phyloP scores from a whole-genome alignment of 2,113 vertebrate genomes.

The Scopus umbretta region DNA sequence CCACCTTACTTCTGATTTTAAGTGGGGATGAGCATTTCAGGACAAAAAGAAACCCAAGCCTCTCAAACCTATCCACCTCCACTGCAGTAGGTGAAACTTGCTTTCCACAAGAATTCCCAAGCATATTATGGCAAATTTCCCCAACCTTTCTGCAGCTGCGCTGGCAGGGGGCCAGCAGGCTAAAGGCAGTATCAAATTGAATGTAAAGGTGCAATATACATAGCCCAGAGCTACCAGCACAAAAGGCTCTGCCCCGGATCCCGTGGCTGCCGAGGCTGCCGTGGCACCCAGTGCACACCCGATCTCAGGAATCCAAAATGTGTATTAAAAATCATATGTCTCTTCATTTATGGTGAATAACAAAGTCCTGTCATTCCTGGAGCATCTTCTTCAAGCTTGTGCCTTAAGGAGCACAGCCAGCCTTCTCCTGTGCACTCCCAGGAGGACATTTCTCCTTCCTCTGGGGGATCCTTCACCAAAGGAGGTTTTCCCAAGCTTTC shows the following conservation, averaged over 20 bases:
- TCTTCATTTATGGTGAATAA: background rate
- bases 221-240: slow-evolving; percentile 51
- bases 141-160: slow-evolving; percentile 37
- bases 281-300: background rate
- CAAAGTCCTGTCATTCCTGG: background rate
- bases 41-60: background rate
- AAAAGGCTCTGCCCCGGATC: background rate
- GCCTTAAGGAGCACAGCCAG: background rate
- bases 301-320: background rate
- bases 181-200: slow-evolving; percentile 41
- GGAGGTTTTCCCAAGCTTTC: background rate
- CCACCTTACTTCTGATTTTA: background rate
- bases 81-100: slow-evolving; percentile 36
- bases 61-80: background rate
- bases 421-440: background rate
- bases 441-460: background rate
- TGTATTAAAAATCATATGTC: background rate
- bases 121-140: slow-evolving; percentile 39
- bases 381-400: background rate
- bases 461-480: background rate
- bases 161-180: slow-evolving; percentile 38
- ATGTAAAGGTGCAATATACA: slow-evolving; percentile 57
- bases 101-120: slow-evolving; percentile 49
- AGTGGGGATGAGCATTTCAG: background rate
- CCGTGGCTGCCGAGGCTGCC: rapidly evolving